Base-by-base conservation (phyloP, 2,888 invertebrate genomes). In the Troides aeacus region DNA sequence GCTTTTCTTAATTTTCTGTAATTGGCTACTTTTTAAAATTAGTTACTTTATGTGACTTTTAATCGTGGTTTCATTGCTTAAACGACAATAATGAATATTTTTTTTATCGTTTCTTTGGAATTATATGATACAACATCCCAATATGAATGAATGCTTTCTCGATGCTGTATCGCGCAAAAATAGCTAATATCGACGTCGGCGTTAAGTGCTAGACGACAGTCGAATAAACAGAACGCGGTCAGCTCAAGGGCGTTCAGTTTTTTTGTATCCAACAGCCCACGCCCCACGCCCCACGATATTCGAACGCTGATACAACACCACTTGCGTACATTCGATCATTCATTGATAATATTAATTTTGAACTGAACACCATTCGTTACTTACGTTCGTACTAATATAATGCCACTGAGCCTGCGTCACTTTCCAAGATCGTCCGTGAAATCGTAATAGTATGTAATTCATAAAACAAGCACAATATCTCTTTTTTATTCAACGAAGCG, bases 161-260 rank as follows among this genome's bases (percentile, higher is more conserved):
- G 78, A 78, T 81, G 83, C 78, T 82, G 80, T 84, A 86, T 82
- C 78, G 83, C 74, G 85, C 87, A 85, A 87, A 91, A 90, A 91
- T 92, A 91, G 87, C 88, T 75, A 83, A 83, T 85, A 88, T 90
- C 86, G 87, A 88, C 87, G 86, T 81, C 80, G 83, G 87, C 83
- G 84, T 81, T 90, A 92, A 92, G 92, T 92, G 92, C 86, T 90
- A 89, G 86, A 90, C 86, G 92, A 91, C 90, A 91, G 88, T 86
- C 84, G 83, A 81, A 87, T 92, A 92, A 92, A 92, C 92, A 92
- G 78, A 77, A 50, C 75, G 76, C 78, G 81, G 80, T 78, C 73
- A 71, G 78, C 82, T 88, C 90, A 90, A 90, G 91, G 90, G 83
- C 89, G 79, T 71, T 71, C 77, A 77, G 76, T 79, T 85, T 86